Base-by-base conservation (phyloP, 2,797 vertebrate genomes). In the Salmo trutta region DNA sequence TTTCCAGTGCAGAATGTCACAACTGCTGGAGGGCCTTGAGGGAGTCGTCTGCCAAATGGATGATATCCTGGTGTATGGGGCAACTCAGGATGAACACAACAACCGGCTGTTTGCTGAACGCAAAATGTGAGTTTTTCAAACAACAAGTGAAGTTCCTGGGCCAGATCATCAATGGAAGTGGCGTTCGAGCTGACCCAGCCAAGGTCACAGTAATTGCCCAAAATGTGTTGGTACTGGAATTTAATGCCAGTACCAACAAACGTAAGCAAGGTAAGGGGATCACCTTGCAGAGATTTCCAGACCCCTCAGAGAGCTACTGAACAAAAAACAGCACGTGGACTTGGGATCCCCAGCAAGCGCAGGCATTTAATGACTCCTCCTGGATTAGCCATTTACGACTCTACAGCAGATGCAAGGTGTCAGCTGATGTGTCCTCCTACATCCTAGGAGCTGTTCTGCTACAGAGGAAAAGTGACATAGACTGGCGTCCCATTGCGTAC, bases 301-400 rank as follows among this genome's bases (percentile, higher is more conserved):
- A 8, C 17, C 51, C 24, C 72, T 74, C 71, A 31, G 71, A 53
- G 76, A 68, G 36, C 64, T 78, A 6, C 71, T 73, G 10, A 64
- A 16, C 14, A 78, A 67, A 5, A 33, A 19, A 21, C 8, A 77
- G n/a, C 21, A 5, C 12, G 2, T 78, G 76, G 71, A 12, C n/a
- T 14, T 77, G 59, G 54, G 56, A 33, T 8, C 31, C 21, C n/a
- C 21, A 24, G 21, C 76, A 75, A 24, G 0, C 0, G 1, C 54
- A 75, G 54, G 71, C 29, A 19, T 67, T 78, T 31, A 12, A 31
- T 4, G 27, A 73, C 65, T 3, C 80, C 77, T 0, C 78, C 75
- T 36, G 77, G 82, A 0, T 31, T 85, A 0, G 73, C 77, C 0
- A 36, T 88, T 4, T 85, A 87, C n/a, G 53, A 85, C 1, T 53